Base-by-base conservation (phyloP, 2,113 vertebrate species). In the Halcyon malimbica region DNA sequence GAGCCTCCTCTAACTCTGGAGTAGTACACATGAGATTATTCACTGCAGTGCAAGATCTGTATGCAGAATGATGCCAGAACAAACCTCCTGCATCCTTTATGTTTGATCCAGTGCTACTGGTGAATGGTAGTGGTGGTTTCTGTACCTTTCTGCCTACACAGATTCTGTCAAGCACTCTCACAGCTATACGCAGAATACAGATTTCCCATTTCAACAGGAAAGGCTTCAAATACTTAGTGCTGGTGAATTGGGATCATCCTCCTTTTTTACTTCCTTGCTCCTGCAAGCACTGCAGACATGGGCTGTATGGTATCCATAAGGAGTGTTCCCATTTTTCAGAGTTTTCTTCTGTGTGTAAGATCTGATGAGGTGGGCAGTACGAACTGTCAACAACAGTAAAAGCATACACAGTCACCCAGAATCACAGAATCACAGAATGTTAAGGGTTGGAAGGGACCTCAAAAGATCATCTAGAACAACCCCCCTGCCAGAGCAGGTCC, bases 1-100 rank as follows among this genome's bases (percentile, higher is more conserved):
- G 21, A 82, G 16, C 24, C 37, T 62, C 14, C 60, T 57, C 35
- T 37, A 44, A 41, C 19, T 18, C 28, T 46, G 28, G 31, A 39
- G 33, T 0, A 18, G 35, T 3, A 9, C 3, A 35, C 3, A 5
- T 4, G 31, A 67, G 46, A 42, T 71, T 25, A 3, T 25, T 25
- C 48, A 29, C 10, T 21, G 75, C 48, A 46, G 17, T 9, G 3
- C 15, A 60, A 24, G 19, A 23, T 11, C 23, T 26, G 11, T 6
- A 6, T 4, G 39, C 16, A 76, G 23, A 60, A 29, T 0, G 0
- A 33, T 4, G 67, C 37, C 26, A 25, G 17, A 42, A 33, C 28
- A 57, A 63, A 25, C 19, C 20, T 39, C 17, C 59, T 33, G 2
- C 13, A 26, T 5, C 2, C 0, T 11, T 0, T 3, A 6, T 15